A percentile compares a stretch with the other conserved stretches of the same genome.
phyloP scores from a whole-genome alignment of 2,888 invertebrate genomes.

The Phoenoteleia sp. region DNA sequence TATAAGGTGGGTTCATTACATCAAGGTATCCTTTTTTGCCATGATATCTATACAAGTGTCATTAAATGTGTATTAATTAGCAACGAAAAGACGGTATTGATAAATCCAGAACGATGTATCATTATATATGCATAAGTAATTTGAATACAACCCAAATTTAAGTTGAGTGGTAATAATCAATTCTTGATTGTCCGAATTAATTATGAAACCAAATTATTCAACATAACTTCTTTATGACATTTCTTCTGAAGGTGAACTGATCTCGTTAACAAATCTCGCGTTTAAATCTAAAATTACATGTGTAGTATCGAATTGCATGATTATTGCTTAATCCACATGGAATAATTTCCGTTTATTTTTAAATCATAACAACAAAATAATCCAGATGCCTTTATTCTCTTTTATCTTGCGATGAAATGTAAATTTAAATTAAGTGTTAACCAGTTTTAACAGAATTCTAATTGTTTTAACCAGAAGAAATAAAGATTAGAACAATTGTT shows the following conservation, averaged over 20 bases:
- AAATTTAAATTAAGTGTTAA: too few relatives aligned
- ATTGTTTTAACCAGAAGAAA: too few relatives aligned
- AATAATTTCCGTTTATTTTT: not conserved
- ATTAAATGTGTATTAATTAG: constrained; percentile 21
- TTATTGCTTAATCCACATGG: not conserved
- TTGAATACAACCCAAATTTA: not conserved
- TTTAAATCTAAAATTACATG: constrained; percentile 4
- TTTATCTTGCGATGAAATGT: too few relatives aligned
- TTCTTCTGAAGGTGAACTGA: not conserved
- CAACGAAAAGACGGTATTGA: too few relatives aligned
- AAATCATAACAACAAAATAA: too few relatives aligned
- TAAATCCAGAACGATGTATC: too few relatives aligned
- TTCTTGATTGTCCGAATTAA: not conserved
- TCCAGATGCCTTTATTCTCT: too few relatives aligned
- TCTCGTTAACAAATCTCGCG: constrained; percentile 1
- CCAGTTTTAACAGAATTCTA: too few relatives aligned
- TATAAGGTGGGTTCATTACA: constrained; percentile 90
- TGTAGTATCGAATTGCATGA: constrained; percentile 1
- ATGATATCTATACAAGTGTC: constrained; percentile 88
- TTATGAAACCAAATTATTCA: not conserved
- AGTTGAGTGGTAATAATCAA: constrained; percentile 1
- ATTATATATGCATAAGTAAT: not conserved
- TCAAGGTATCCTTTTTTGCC: constrained; percentile 90
- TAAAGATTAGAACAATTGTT: too few relatives aligned
- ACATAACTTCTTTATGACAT: not conserved